A percentile compares a stretch with the other conserved stretches of the same genome.
Evolutionary conservation across 2,113 vertebrate genomes (phyloP).

Genomic region (Uria lomvia): DNA sequence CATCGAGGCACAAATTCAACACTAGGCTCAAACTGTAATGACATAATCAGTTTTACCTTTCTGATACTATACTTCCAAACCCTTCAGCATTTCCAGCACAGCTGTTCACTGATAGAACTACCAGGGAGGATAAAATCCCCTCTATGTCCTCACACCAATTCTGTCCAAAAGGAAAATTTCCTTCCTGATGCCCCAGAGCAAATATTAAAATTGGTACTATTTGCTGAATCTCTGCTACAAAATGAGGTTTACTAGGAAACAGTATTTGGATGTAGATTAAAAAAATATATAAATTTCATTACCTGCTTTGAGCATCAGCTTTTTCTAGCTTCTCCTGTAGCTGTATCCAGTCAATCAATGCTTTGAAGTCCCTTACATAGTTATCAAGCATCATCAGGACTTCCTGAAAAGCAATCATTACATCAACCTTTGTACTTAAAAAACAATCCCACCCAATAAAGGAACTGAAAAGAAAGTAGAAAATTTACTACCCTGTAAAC

Average conservation of each 20-base stretch:
- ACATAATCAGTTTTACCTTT: neutral
- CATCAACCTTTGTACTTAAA: neutral
- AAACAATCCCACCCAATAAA: neutral
- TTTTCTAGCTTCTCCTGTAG: constrained; percentile 98
- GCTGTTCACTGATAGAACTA: neutral
- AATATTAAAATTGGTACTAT: neutral
- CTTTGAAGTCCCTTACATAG: constrained; percentile 98
- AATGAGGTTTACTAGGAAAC: neutral
- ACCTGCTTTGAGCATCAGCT: constrained; percentile 98
- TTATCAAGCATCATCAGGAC: constrained; percentile 99
- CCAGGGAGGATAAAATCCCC: neutral
- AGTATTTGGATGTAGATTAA: neutral
- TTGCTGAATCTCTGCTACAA: neutral
- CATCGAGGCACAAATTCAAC: neutral
- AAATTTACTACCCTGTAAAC: neutral
- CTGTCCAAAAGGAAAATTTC: neutral
- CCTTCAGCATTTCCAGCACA: neutral
- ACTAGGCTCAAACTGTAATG: neutral
- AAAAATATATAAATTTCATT: neutral
- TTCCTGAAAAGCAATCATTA: constrained; percentile 79
- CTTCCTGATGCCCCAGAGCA: neutral
- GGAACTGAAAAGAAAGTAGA: neutral
- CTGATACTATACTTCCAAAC: neutral
- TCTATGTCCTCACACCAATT: neutral
- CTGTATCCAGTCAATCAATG: constrained; percentile 98